phyloP scores from a whole-genome alignment of 2,888 invertebrate genomes.

The Cryptocephalus moraei region DNA sequence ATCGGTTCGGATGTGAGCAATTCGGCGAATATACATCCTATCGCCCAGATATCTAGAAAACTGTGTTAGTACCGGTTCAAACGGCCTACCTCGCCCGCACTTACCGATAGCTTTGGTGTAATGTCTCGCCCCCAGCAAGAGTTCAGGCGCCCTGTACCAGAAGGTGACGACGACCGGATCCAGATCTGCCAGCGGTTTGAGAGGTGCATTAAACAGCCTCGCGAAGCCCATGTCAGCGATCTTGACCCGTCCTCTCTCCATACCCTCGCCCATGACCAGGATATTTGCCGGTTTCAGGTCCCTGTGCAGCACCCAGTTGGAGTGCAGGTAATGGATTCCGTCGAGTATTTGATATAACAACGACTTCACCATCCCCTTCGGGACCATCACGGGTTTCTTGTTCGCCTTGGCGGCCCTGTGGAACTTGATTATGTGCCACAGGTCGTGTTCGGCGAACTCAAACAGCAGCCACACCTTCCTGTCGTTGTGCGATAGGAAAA shows the following conservation, averaged over 20 bases:
- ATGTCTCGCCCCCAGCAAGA: constrained; percentile 88
- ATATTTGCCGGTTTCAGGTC: constrained; percentile 99
- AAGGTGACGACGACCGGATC: constrained; percentile 99
- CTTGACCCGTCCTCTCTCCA: constrained; percentile 92
- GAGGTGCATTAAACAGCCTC: constrained; percentile 90
- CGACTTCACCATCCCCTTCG: constrained; percentile 96
- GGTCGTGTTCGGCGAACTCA: constrained; percentile 98
- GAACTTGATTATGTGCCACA: constrained; percentile 99
- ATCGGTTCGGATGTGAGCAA: constrained; percentile 98
- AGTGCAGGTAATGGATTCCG: constrained; percentile 97
- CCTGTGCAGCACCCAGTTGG: constrained; percentile 97
- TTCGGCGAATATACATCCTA: constrained; percentile 98
- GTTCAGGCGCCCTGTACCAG: constrained; percentile 98
- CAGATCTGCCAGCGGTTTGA: constrained; percentile 94
- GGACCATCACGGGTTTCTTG: constrained; percentile 92
- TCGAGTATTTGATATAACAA: constrained; percentile 95
- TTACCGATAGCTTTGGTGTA: constrained; percentile 95
- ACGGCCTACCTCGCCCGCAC: neutral
- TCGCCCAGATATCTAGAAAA: constrained; percentile 89
- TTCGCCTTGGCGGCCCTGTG: constrained; percentile 96
- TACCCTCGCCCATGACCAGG: constrained; percentile 97
- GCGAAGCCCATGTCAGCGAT: constrained; percentile 99
- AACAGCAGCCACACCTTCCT: constrained; percentile 95
- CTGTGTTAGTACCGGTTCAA: too few relatives aligned
- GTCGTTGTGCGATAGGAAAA: constrained; percentile 93